Evolutionary conservation across 2,113 vertebrate genomes (phyloP).

Genomic region (Numenius arquata): DNA sequence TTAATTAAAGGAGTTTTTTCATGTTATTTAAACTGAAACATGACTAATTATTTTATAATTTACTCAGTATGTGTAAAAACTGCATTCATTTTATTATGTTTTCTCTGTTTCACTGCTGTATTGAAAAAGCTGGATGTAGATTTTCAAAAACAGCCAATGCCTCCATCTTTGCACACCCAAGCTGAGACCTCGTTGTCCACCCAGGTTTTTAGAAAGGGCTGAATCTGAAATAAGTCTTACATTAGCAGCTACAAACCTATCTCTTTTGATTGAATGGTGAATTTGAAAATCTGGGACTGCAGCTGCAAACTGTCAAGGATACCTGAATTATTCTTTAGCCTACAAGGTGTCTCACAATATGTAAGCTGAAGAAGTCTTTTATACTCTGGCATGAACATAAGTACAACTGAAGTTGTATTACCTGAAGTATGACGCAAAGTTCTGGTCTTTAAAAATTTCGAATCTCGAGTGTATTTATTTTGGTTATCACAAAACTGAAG

Average conservation of each 20-base stretch:
- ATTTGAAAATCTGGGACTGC: not conserved
- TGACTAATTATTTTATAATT: slow-evolving; percentile 76
- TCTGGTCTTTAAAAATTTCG: not conserved
- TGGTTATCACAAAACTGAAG: not conserved
- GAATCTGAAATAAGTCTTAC: not conserved
- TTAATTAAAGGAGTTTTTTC: slow-evolving; percentile 75
- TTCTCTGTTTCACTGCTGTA: slow-evolving; percentile 7
- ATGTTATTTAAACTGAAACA: slow-evolving; percentile 74
- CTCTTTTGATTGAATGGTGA: not conserved
- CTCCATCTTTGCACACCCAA: not conserved
- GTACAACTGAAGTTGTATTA: not conserved
- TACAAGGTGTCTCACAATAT: not conserved
- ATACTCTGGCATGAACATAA: not conserved
- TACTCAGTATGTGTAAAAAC: slow-evolving; percentile 59
- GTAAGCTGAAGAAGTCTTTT: not conserved
- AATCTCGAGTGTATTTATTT: not conserved
- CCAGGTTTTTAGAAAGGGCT: not conserved
- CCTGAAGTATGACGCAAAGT: not conserved
- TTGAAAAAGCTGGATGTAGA: not conserved
- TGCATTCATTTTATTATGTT: slow-evolving; percentile 33
- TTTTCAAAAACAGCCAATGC: not conserved
- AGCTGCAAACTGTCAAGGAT: not conserved
- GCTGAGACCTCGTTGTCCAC: not conserved
- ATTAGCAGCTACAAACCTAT: not conserved
- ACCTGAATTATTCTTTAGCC: not conserved